Evolutionary conservation across 2,888 invertebrate genomes (phyloP), one percentile per base, ranked within the genome.

Genomic region (Koerneria pararmatus): DNA sequence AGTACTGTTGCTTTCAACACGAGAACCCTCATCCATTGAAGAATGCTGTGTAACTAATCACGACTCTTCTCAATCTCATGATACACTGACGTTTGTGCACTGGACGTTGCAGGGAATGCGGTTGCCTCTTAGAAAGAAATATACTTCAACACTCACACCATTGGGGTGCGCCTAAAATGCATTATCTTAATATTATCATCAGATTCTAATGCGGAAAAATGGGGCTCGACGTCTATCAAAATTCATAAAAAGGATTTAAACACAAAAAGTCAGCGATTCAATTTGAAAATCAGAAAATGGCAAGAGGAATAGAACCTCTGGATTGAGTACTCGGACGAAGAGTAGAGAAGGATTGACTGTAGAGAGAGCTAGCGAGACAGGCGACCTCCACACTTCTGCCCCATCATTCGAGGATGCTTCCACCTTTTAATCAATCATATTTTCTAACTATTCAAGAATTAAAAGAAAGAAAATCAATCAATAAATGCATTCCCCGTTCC

Each of bases 331-430:
- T 35, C 80, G 72, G 6, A 81, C 78, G 56, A 78, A 79, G 6
- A 80, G 69, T 24, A 80, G 74, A 57, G 74, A 78, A 22, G 78
- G 78, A 66, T 81, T 81, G 58, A 78, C 82, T 19, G 76, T 66
- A 27, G 80, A 81, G 11, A 76, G 74, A 1, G 80, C 78, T 49
- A 73, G 67, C 22, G 72, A 69, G 6, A 81, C 69, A 19, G 80
- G 74, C 1, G 78, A 78, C 1, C 74, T 74, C 77, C 77, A 81
- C 6, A 69, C 46, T 27, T 64, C 54, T 19, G 19, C n/a, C 31
- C 35, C 62, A 8, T 24, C 19, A 5, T 46, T 37, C 1, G 64
- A 64, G 2, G 56, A 56, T 3, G 64, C 54, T 32, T 64, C 64
- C 0, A 64, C 64, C 64, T 64, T n/a, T n/a, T n/a, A n/a, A n/a